A percentile compares a stretch with the other conserved stretches of the same genome.
These are phyloP conservation scores for Pteruthius melanotis DNA, from an alignment of 2,113 vertebrate species.

Conservation along the genomic window DNA sequence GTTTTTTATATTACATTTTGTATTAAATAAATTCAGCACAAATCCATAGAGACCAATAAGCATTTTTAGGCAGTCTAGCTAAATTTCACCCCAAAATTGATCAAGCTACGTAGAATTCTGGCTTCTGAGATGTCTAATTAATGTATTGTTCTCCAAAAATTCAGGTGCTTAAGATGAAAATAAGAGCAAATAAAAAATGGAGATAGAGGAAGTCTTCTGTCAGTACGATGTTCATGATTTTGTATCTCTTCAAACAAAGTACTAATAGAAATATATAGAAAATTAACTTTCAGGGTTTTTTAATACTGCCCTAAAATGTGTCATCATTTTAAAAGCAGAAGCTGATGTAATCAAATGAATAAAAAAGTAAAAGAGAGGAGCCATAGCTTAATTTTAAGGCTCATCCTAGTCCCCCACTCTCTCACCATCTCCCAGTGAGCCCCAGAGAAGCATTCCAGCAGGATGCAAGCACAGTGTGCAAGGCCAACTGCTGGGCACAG, in stretches of 20 bases:
- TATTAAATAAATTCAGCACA: conserved; percentile 49
- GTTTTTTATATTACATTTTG: conserved; percentile 8
- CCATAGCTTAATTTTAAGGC: neutral
- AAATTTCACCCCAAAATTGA: conserved; percentile 13
- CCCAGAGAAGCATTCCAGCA: neutral
- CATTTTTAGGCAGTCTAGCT: conserved; percentile 31
- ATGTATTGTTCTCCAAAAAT: neutral
- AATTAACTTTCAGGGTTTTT: neutral
- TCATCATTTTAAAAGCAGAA: neutral
- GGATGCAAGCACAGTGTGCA: neutral
- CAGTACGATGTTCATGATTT: neutral
- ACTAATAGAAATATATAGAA: neutral
- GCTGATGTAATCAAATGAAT: neutral
- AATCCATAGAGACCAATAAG: conserved; percentile 19
- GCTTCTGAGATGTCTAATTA: neutral
- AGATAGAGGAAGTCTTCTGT: neutral
- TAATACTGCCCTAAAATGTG: neutral
- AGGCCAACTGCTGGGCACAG: neutral
- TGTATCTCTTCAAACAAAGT: neutral
- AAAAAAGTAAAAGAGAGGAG: neutral
- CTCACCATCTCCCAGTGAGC: neutral
- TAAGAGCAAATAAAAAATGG: neutral
- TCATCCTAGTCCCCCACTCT: neutral
- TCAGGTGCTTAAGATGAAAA: neutral
- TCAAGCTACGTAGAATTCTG: neutral